A percentile compares a stretch with the other conserved stretches of the same genome.
Conservation (phyloP, 2,797 vertebrate genomes). For the Xenopus petersii region DNA sequence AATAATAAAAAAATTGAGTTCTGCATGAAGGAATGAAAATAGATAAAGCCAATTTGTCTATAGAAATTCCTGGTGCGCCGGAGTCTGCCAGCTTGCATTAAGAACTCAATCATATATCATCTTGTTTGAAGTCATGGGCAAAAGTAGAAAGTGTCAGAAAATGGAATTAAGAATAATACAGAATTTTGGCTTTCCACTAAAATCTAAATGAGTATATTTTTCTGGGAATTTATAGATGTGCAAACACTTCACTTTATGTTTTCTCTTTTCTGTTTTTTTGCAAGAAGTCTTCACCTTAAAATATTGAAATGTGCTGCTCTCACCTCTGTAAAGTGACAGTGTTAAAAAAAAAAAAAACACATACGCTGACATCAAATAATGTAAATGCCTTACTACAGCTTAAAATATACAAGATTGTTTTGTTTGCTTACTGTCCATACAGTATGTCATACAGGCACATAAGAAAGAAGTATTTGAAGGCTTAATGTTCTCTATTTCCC, state of each 20-base stretch:
- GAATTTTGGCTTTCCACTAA: slow-evolving; percentile 31
- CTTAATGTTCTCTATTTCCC: too few relatives aligned
- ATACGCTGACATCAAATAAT: too few relatives aligned
- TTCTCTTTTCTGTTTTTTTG: neutral
- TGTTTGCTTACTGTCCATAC: too few relatives aligned
- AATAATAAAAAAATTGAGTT: neutral
- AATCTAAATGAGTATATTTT: slow-evolving; percentile 37
- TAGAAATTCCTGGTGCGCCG: slow-evolving; percentile 7
- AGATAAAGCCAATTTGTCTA: slow-evolving; percentile 19
- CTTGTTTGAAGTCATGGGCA: slow-evolving; percentile 29
- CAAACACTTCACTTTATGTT: slow-evolving; percentile 3
- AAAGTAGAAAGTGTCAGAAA: slow-evolving; percentile 40
- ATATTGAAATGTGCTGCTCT: neutral
- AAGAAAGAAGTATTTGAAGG: too few relatives aligned
- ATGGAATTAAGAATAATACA: slow-evolving; percentile 41
- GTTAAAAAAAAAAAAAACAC: neutral
- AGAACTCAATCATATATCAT: slow-evolving; percentile 39
- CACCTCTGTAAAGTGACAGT: neutral
- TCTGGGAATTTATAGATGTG: slow-evolving; percentile 13
- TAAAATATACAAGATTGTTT: too few relatives aligned
- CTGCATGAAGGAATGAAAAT: neutral
- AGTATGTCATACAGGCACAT: too few relatives aligned
- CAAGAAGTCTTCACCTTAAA: neutral
- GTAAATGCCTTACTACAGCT: too few relatives aligned
- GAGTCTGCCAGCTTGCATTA: slow-evolving; percentile 18